A percentile compares a stretch with the other conserved stretches of the same genome.
Conservation (phyloP, 1,140 invertebrate genomes). For the Ceratosolen fusciceps region DNA sequence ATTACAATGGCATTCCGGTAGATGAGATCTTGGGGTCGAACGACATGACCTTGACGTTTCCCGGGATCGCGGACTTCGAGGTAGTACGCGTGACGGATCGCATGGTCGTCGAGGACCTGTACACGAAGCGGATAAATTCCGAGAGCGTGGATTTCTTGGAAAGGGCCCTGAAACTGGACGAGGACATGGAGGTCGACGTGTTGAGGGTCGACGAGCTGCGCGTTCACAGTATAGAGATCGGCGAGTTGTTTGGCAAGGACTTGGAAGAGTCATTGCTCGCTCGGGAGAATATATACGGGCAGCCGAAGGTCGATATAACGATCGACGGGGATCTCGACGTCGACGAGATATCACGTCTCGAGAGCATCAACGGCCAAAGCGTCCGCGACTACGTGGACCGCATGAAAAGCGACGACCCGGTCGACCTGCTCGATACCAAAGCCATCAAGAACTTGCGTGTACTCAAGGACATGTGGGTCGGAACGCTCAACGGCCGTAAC, state of each 20-base stretch:
- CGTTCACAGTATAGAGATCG: slow-evolving; percentile 39
- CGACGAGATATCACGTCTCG: slow-evolving; percentile 40
- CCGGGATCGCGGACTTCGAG: slow-evolving; percentile 10
- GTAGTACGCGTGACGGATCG: slow-evolving; percentile 14
- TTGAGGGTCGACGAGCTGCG: slow-evolving; percentile 49
- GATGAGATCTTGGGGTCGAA: slow-evolving; percentile 46
- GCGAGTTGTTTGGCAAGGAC: slow-evolving; percentile 28
- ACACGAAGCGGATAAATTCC: slow-evolving; percentile 49
- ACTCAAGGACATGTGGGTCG: slow-evolving; percentile 42
- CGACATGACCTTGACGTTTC: slow-evolving; percentile 16
- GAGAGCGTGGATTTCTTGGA: slow-evolving; percentile 20
- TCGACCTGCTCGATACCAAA: slow-evolving; percentile 44
- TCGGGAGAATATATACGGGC: not conserved
- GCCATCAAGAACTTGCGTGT: slow-evolving; percentile 49
- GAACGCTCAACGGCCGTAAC: slow-evolving; percentile 39
- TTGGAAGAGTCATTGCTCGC: slow-evolving; percentile 2
- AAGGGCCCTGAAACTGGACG: slow-evolving; percentile 10
- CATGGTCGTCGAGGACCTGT: slow-evolving; percentile 45
- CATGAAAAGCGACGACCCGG: slow-evolving; percentile 33
- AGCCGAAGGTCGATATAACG: slow-evolving; percentile 14
- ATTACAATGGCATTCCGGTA: slow-evolving; percentile 53
- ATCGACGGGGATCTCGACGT: slow-evolving; percentile 55
- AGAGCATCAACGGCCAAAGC: slow-evolving; percentile 41
- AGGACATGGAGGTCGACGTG: slow-evolving; percentile 13
- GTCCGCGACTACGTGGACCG: slow-evolving; percentile 34